Evolutionary conservation across 2,797 vertebrate genomes (phyloP), one percentile per base, ranked within the genome.

Genomic region (Philypnodon macrostomus): DNA sequence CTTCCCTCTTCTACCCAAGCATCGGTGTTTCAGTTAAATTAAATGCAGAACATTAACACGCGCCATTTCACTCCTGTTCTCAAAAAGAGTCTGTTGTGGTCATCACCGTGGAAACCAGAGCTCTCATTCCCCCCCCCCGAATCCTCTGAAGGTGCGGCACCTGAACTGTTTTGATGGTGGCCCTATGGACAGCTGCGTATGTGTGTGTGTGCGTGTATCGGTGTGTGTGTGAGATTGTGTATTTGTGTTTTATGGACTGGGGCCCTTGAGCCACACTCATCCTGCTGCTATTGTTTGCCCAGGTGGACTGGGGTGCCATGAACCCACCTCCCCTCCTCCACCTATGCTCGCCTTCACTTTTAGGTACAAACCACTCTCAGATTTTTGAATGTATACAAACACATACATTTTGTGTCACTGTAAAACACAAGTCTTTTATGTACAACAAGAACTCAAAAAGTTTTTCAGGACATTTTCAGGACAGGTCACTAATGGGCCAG

Each of bases 231-330:
- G 62, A n/a, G n/a, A n/a, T 16, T 4, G 30, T 32, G 30, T 7
- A 12, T 4, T 8, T 11, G 78, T 58, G 58, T 75, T 84, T 75
- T 62, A 52, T 78, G 78, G 78, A 77, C 66, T 37, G 63, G 61
- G 79, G 78, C 77, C 75, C 80, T 83, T 79, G 77, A 82, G 79
- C 77, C 79, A 67, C 65, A 30, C 73, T 78, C 79, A 68, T 85
- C 75, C 77, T 58, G 1, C 67, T 70, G 67, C 80, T 73, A 80
- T 86, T 86, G 83, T 88, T 81, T 84, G 78, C 70, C 84, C 84
- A 85, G 84, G 81, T 88, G 80, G 79, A 73, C 64, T 61, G 31
- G 60, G 62, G 67, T 52, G n/a, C 63, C 57, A 33, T 32, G 17
- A 49, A 27, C 14, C 5, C 27, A 8, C 12, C 31, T 6, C 26